Percentiles rank a stretch among this genome's conserved stretches.
These are phyloP conservation scores for Geococcyx californianus DNA, from an alignment of 2,113 vertebrate species.

Conservation along the genomic window DNA sequence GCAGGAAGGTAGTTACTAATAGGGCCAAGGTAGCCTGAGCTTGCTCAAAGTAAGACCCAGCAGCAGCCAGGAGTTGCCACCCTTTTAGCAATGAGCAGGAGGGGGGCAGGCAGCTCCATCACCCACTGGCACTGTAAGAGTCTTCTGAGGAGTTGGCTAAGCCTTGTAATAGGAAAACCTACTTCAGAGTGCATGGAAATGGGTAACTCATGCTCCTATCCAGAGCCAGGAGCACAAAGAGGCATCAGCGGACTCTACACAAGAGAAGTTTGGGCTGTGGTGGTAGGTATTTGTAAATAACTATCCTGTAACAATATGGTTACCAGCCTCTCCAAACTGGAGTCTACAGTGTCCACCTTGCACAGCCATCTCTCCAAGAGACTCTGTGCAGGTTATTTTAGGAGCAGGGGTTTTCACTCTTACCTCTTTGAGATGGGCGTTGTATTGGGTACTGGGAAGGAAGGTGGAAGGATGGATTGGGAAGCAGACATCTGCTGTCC, in stretches of 20 bases:
- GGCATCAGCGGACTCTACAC: rapidly evolving
- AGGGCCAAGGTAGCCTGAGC: neutral
- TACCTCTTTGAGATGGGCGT: neutral
- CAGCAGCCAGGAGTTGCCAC: too few species aligned
- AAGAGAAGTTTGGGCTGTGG: neutral
- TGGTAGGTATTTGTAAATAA: neutral
- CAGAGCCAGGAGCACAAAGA: neutral
- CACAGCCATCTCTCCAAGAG: neutral
- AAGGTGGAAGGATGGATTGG: neutral
- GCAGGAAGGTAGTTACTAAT: neutral
- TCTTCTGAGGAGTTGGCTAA: neutral
- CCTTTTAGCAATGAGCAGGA: neutral
- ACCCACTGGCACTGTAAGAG: neutral
- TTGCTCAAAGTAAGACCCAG: neutral
- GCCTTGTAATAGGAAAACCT: neutral
- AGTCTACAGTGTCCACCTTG: neutral
- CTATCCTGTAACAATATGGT: rapidly evolving
- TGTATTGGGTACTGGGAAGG: neutral
- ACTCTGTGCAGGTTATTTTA: rapidly evolving
- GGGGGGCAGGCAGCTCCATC: neutral
- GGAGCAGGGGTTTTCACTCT: neutral
- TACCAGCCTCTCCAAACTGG: neutral
- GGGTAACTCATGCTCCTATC: rapidly evolving
- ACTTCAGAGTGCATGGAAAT: neutral
- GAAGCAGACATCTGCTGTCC: neutral